Base-by-base conservation (phyloP, 2,888 invertebrate genomes). In the Charanyca ferruginea region DNA sequence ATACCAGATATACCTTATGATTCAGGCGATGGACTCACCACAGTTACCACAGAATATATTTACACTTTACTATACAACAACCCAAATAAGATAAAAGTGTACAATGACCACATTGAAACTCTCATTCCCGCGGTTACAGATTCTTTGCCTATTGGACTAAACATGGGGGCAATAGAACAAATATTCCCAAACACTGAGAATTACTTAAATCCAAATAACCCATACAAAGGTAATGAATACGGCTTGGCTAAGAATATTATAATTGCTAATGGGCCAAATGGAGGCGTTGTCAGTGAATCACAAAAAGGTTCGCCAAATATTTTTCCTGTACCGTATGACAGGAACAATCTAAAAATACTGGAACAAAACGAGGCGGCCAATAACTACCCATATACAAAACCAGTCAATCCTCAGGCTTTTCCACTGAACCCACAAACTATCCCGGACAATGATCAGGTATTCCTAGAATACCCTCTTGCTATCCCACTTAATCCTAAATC, bases 1-100 rank as follows among this genome's bases (percentile, higher is more conserved):
- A 85, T 93, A 45, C 91, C 92, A 6, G 90, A 94, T 61, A 61
- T 93, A 13, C 68, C 83, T 0, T 77, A 83, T 38, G 87, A 88
- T 11, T 18, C 61, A 2, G 80, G 79, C 3, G 92, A 92, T 57
- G 48, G 61, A 28, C 32, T 89, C 0, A 47, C 51, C 25, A 42
- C 61, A 20, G 49, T 83, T 0, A 73, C 57, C 0, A 60, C 66
- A 35, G 79, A 83, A 57, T 74, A 65, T 18, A 3, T 86, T 32
- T 13, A 58, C 7, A 52, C 74, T 7, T 6, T 85, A 7, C 74
- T 87, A 11, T 25, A 65, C 45, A 62, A 41, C n/a, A 66, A 58
- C 23, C 68, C 68, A 9, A 13, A 74, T 32, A 71, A 41, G 63
- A 66, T 79, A 45, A 71, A 62, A 57, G 51, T 78, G 22, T 66